Conservation (phyloP, 1,140 invertebrate species). For the Orussus abietinus region DNA sequence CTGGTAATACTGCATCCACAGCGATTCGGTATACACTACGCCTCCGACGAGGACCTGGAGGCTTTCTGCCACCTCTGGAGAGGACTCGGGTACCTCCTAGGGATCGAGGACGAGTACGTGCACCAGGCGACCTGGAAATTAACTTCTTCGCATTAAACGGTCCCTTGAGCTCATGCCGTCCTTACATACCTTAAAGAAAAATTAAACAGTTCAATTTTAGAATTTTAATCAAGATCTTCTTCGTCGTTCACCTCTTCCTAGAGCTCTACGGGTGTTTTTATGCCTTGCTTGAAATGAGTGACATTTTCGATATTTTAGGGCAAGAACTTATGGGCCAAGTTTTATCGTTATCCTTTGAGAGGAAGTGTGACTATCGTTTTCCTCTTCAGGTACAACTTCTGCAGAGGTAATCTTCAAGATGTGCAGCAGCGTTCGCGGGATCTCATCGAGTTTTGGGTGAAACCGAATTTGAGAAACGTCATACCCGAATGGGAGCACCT, state of each 20-base stretch:
- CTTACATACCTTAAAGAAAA: too few relatives aligned
- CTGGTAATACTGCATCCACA: slow-evolving; percentile 62
- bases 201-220: too few relatives aligned
- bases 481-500: slow-evolving; percentile 50
- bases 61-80: slow-evolving; percentile 79
- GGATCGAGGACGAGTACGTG: slow-evolving; percentile 71
- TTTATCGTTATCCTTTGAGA: neutral
- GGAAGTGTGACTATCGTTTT: neutral
- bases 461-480: slow-evolving; percentile 42
- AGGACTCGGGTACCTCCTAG: slow-evolving; percentile 72
- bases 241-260: too few relatives aligned
- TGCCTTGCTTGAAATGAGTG: too few relatives aligned
- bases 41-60: slow-evolving; percentile 59
- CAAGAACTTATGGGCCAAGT: slow-evolving; percentile 48
- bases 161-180: slow-evolving; percentile 34
- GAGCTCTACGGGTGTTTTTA: too few relatives aligned
- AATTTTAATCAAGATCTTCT: too few relatives aligned
- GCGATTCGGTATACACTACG: slow-evolving; percentile 59
- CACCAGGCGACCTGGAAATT: too few relatives aligned
- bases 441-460: slow-evolving; percentile 38
- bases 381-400: slow-evolving; percentile 56
- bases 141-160: neutral
- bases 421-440: slow-evolving; percentile 42
- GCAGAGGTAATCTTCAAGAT: slow-evolving; percentile 47
- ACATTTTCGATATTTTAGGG: too few relatives aligned